Evolutionary conservation across 2,797 vertebrate species (phyloP), one percentile per base, ranked within the genome.

Genomic region (Smutsia temminckii): DNA sequence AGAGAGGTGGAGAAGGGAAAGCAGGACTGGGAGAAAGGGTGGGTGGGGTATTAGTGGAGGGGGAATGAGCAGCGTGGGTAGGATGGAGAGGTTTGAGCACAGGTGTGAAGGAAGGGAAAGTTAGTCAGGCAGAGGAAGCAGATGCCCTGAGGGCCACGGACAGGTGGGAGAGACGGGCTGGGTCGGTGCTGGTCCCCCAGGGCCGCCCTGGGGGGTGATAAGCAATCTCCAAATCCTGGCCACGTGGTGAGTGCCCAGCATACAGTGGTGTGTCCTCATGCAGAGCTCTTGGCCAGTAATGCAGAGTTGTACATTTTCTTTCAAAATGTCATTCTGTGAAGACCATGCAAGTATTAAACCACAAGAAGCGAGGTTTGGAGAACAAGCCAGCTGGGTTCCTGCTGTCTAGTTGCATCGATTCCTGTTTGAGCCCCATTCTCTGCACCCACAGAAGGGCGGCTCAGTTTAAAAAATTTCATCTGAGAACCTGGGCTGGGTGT

Each of bases 101-200:
- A 40, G n/a, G n/a, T 6, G 0, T 59, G 72, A 37, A 14, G 64
- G 14, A 13, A 32, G 77, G 51, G 46, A 17, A 27, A 16, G 77
- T 46, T 55, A 40, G 59, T n/a, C 32, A 13, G 49, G 34, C 11
- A 3, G 64, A n/a, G 27, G 42, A 40, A 51, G n/a, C 9, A 0
- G 40, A 55, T 29, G 42, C 53, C 16, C 34, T 6, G 49, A 81
- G 69, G 23, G 46, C 16, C 6, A 6, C 2, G 0, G 5, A 17
- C n/a, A 34, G 8, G 2, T 9, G 2, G 40, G 68, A 63, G n/a
- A 79, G 53, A 9, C 1, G 0, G 17, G n/a, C 49, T 6, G 10
- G 17, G 29, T 6, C 5, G 27, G 81, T 40, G 63, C 42, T 90
- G 1, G 5, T 14, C 53, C 27, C 0, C 0, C 2, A 21, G 42